Evolutionary conservation across 2,113 vertebrate species (phyloP).

Genomic region (Ahaetulla prasina): DNA sequence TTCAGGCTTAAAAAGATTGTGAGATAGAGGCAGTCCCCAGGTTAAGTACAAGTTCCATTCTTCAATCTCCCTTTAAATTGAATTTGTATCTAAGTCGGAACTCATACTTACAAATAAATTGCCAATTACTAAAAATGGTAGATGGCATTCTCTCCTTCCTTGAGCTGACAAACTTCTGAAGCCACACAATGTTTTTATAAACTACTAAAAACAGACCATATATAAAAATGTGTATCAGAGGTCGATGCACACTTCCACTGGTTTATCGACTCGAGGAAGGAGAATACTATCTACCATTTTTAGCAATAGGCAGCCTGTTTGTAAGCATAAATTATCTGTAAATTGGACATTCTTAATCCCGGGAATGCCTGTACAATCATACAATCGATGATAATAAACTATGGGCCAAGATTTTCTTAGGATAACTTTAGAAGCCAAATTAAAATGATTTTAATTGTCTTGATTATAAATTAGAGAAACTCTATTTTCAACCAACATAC

Average conservation of each 20-base stretch:
- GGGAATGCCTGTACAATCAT: background rate
- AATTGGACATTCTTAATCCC: background rate
- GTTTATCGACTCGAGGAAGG: background rate
- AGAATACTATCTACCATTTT: background rate
- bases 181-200: background rate
- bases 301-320: background rate
- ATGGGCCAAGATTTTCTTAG: background rate
- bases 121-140: background rate
- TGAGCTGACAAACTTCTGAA: background rate
- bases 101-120: background rate
- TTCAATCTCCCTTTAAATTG: background rate
- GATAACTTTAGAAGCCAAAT: background rate
- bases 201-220: background rate
- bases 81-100: background rate
- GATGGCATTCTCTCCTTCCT: background rate
- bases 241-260: background rate
- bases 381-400: background rate
- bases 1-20: slow-evolving; percentile 4
- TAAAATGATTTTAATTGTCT: background rate
- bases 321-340: background rate
- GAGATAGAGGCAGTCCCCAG: background rate
- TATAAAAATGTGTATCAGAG: background rate
- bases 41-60: background rate
- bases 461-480: background rate
- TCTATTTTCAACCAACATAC: background rate